Conservation (phyloP, 2,113 vertebrate species). For the Nothoprocta perdicaria region DNA sequence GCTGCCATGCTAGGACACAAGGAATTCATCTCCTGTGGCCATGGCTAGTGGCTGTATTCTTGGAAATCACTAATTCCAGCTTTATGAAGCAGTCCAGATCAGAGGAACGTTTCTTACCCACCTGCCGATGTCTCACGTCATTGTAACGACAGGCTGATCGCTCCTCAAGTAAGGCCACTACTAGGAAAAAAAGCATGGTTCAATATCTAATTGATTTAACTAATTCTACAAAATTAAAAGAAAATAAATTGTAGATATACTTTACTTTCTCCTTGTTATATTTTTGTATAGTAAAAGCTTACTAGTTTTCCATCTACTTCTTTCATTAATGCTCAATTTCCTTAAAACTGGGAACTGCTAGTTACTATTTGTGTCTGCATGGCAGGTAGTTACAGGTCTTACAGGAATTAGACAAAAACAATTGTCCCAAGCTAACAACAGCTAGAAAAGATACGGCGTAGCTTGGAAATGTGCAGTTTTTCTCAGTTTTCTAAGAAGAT, state of each 20-base stretch:
- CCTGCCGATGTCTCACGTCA: background rate
- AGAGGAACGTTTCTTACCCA: background rate
- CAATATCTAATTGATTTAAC: background rate
- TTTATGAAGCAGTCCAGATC: background rate
- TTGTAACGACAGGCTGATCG: background rate
- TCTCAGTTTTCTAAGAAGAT: background rate
- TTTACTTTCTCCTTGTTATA: background rate
- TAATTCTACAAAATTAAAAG: background rate
- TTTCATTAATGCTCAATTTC: constrained; percentile 8
- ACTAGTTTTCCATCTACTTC: background rate
- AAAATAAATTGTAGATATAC: background rate
- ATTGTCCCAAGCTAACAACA: constrained; percentile 11
- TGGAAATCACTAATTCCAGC: background rate
- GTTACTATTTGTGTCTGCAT: background rate
- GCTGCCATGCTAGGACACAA: background rate
- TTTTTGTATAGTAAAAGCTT: background rate
- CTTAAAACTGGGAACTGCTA: constrained; percentile 6
- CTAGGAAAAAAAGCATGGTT: background rate
- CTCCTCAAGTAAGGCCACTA: background rate
- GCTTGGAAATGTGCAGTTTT: constrained; percentile 20
- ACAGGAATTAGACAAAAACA: constrained; percentile 19
- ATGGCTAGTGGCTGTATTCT: background rate
- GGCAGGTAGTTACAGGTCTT: background rate
- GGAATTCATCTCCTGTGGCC: background rate
- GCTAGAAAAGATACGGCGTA: constrained; percentile 2